Evolutionary conservation across 2,797 vertebrate species (phyloP).

Genomic region (Notolepis coatsorum): DNA sequence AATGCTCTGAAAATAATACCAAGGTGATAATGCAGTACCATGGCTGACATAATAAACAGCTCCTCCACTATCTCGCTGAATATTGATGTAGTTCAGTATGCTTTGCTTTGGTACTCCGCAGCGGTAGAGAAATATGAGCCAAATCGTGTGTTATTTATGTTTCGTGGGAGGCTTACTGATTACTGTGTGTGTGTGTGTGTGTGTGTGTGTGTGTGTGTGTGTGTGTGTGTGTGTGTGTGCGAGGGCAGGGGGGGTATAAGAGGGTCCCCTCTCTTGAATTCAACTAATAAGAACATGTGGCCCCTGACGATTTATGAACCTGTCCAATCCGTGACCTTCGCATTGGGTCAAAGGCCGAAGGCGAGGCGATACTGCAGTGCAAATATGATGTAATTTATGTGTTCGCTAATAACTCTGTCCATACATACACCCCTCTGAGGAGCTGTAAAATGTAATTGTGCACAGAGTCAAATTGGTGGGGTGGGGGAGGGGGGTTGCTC

Average conservation of each 20-base stretch:
- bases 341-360: conserved; percentile 38
- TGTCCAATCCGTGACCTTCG: conserved; percentile 44
- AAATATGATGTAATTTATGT: conserved; percentile 50
- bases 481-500: not conserved
- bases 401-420: conserved; percentile 38
- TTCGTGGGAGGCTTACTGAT: conserved; percentile 28
- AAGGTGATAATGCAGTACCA: conserved; percentile 47
- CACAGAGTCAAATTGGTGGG: not conserved
- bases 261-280: conserved; percentile 40
- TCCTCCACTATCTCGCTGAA: conserved; percentile 36
- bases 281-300: conserved; percentile 42
- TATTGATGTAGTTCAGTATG: conserved; percentile 46
- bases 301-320: conserved; percentile 38
- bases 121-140: conserved; percentile 47
- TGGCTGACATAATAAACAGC: conserved; percentile 33
- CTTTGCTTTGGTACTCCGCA: conserved; percentile 35
- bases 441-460: conserved; percentile 40
- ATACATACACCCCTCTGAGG: conserved; percentile 24
- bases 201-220: no score
- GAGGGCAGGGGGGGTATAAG: not conserved
- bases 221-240: no score
- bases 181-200: no score
- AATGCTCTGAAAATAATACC: conserved; percentile 57
- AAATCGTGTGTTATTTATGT: conserved; percentile 65
- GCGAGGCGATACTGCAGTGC: conserved; percentile 13